Conservation (phyloP, 2,888 invertebrate genomes). For the Philopedon plagiatum region DNA sequence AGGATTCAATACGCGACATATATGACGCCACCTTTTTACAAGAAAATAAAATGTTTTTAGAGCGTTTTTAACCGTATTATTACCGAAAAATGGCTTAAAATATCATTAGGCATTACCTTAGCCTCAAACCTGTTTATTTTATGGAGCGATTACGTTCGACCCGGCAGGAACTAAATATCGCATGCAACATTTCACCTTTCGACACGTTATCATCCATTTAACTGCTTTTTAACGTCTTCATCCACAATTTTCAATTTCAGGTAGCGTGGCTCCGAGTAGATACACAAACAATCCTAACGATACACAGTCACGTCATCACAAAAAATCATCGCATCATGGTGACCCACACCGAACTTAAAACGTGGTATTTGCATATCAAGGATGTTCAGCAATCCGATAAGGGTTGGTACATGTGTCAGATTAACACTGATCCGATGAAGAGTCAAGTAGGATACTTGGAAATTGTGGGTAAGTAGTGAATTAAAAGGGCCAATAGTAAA, state of each 20-base stretch:
- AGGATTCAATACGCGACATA: no score
- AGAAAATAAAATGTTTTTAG: no score
- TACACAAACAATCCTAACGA: conserved; percentile 92
- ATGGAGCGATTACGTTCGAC: no score
- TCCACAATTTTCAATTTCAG: conserved; percentile 66
- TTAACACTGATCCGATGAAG: conserved; percentile 94
- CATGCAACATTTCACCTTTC: conserved; percentile 1
- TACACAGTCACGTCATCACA: conserved; percentile 91
- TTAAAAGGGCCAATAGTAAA: background rate
- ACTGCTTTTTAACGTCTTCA: conserved; percentile 10
- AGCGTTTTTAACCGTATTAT: no score
- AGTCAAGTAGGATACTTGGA: conserved; percentile 89
- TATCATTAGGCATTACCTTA: no score
- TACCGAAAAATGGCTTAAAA: no score
- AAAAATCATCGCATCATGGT: conserved; percentile 89
- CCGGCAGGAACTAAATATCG: background rate
- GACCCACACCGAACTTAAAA: conserved; percentile 86
- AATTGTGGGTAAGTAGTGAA: conserved; percentile 81
- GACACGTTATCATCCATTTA: conserved; percentile 1
- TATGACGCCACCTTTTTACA: no score
- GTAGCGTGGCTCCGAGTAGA: conserved; percentile 92
- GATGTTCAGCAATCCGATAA: conserved; percentile 88
- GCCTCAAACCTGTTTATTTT: no score
- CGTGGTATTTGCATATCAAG: conserved; percentile 89
- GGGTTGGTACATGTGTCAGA: conserved; percentile 95